Conservation (phyloP, 2,797 vertebrate species). For the Trachops cirrhosus region DNA sequence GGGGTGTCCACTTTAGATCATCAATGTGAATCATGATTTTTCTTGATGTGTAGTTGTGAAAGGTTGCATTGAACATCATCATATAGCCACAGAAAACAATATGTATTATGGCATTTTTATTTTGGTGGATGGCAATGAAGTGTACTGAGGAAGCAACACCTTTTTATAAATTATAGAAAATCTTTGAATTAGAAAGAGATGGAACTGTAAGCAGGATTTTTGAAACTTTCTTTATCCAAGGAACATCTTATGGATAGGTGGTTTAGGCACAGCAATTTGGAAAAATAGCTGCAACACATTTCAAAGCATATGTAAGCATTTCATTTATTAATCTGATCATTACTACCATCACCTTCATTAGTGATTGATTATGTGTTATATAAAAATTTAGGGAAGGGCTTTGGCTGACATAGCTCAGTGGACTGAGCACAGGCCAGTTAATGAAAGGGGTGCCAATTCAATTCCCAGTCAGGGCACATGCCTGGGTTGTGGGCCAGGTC, state of each 20-base stretch:
- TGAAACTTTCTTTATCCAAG: neutral
- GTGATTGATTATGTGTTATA: neutral
- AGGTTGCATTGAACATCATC: accelerated
- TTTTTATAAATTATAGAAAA: neutral
- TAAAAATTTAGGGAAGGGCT: neutral
- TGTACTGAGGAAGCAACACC: neutral
- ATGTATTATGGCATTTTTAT: accelerated
- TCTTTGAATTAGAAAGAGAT: neutral
- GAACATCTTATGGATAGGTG: neutral
- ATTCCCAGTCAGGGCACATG: too few species aligned
- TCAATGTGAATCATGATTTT: accelerated
- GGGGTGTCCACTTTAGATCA: neutral
- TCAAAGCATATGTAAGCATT: neutral
- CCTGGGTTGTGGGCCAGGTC: too few species aligned
- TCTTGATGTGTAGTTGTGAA: too few species aligned
- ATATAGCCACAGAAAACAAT: too few species aligned
- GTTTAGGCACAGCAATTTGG: neutral
- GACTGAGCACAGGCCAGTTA: too few species aligned
- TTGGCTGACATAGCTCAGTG: too few species aligned
- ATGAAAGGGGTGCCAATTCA: too few species aligned
- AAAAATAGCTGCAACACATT: neutral
- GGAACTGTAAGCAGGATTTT: neutral
- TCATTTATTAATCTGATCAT: neutral
- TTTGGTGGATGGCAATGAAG: neutral
- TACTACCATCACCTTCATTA: neutral